phyloP scores from a whole-genome alignment of 2,113 vertebrate genomes.

The Poecilia latipinna region DNA sequence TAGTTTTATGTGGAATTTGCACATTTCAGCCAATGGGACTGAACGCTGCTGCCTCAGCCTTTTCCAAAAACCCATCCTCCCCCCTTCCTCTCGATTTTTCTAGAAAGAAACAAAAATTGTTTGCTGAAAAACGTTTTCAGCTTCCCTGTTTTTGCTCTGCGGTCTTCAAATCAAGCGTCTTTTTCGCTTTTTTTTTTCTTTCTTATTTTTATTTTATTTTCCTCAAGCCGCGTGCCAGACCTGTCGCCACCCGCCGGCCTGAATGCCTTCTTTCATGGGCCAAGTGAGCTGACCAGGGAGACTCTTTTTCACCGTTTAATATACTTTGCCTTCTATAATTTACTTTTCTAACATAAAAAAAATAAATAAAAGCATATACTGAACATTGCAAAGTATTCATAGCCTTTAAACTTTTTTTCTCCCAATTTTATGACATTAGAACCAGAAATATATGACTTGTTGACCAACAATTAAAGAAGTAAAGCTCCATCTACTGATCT shows the following conservation, averaged over 20 bases:
- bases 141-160: conserved; percentile 65
- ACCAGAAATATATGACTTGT: too few relatives aligned
- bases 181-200: conserved; percentile 48
- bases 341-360: conserved; percentile 45
- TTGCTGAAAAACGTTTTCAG: conserved; percentile 67
- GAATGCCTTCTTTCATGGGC: conserved; percentile 74
- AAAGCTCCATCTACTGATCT: too few relatives aligned
- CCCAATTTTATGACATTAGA: background rate
- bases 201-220: too few relatives aligned
- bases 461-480: too few relatives aligned
- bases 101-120: conserved; percentile 41
- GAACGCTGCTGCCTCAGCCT: conserved; percentile 51
- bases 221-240: conserved; percentile 61
- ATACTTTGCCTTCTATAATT: conserved; percentile 1
- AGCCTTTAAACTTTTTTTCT: conserved; percentile 14
- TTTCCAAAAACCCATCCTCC: conserved; percentile 2
- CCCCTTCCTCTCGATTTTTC: conserved; percentile 12
- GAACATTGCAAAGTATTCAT: conserved; percentile 5
- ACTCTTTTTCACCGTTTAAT: conserved; percentile 5
- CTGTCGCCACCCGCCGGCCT: conserved; percentile 69
- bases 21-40: background rate
- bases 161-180: conserved; percentile 61
- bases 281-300: conserved; percentile 46
- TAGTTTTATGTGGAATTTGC: background rate
- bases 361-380: background rate